These are phyloP conservation scores for Nephrotoma guestfalica DNA, from an alignment of 2,888 invertebrate species.

Conservation along the genomic window DNA sequence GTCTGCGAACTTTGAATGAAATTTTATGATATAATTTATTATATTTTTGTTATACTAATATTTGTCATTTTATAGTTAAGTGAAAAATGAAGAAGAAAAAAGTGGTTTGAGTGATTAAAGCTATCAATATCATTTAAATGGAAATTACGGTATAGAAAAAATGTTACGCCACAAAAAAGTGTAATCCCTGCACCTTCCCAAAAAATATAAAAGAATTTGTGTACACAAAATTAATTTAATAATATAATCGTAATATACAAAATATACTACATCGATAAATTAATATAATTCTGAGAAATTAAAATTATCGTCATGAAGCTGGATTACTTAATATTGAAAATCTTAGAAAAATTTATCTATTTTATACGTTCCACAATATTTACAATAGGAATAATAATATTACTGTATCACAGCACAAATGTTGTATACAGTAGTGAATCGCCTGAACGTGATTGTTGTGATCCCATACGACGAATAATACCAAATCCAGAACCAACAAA, in stretches of 20 bases:
- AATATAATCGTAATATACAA: neutral
- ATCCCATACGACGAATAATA: conserved; percentile 64
- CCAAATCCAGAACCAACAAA: conserved; percentile 37
- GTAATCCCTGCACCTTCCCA: neutral
- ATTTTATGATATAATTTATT: neutral
- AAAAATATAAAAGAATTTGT: neutral
- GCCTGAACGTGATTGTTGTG: conserved; percentile 85
- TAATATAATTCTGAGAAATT: neutral
- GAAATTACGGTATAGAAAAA: neutral
- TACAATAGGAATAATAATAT: neutral
- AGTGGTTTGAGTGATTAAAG: neutral
- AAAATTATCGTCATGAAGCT: neutral
- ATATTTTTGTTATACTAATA: neutral
- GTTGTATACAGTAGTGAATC: conserved; percentile 53
- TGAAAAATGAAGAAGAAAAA: neutral
- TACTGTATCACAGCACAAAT: conserved; percentile 10
- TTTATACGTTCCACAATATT: neutral
- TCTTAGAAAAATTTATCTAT: neutral
- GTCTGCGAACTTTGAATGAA: neutral
- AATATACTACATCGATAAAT: neutral
- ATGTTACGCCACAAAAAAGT: neutral
- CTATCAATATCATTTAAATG: neutral
- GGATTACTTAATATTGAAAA: conserved; percentile 1
- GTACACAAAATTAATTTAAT: neutral
- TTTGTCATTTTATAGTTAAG: neutral